Conservation (phyloP, 2,113 vertebrate genomes). For the Vireo altiloquus region DNA sequence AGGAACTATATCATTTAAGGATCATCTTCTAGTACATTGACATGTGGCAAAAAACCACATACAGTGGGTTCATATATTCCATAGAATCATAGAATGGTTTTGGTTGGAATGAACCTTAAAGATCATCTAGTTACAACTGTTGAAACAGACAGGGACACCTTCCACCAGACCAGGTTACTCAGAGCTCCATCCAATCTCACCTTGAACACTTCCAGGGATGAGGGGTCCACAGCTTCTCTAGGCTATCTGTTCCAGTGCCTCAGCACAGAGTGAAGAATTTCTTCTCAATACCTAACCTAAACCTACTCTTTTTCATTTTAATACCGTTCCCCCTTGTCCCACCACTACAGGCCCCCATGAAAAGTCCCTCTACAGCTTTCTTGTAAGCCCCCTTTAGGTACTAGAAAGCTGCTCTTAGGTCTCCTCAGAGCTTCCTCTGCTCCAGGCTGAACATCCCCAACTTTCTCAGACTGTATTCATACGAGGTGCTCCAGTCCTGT, state of each 20-base stretch:
- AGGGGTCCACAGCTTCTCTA: background rate
- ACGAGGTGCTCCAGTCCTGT: background rate
- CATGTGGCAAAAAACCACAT: background rate
- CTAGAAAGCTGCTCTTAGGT: background rate
- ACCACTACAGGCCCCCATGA: background rate
- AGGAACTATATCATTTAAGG: background rate
- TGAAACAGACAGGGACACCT: background rate
- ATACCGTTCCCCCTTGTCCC: rapidly evolving
- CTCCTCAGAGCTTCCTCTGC: background rate
- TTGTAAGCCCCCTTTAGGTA: background rate
- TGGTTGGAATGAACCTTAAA: background rate
- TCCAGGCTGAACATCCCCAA: background rate
- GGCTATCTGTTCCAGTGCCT: background rate
- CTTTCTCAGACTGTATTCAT: background rate
- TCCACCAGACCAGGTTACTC: background rate
- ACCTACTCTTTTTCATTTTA: background rate
- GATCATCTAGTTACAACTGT: background rate
- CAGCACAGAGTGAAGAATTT: background rate
- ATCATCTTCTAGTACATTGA: background rate
- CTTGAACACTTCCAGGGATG: background rate
- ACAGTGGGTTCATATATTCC: background rate
- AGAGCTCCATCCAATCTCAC: background rate
- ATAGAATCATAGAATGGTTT: background rate
- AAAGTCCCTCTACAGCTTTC: background rate
- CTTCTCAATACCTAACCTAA: background rate